Evolutionary conservation across 64 coral and sea anemone species (phyloP), one percentile per base, ranked within the genome.

Genomic region (Hydrozoanthus tunicans): DNA sequence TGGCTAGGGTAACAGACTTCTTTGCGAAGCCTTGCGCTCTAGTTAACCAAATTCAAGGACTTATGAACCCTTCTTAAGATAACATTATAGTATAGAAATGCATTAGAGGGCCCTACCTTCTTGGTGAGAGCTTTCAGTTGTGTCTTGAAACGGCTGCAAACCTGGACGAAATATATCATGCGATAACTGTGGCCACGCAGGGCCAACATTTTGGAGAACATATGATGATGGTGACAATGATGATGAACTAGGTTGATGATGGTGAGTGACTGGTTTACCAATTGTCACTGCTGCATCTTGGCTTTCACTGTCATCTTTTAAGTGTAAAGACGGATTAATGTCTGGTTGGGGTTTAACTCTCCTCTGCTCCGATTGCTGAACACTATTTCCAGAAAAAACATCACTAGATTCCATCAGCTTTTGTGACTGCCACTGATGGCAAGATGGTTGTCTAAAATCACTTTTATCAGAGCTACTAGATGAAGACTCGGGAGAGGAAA

Each of bases 161-260:
- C 6, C 25, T 58, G 90, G 90, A 13, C 62, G 59, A 78, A 95
- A 97, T 63, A 97, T 80, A 75, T 97, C 95, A 26, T 94, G 80
- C 17, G 92, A 94, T 83, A 97, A 62, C 6, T 89, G 82, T 32
- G 95, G 95, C 73, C 91, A 89, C 15, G 92, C 73, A 70, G 86
- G 92, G 17, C 70, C 86, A 67, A 81, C 17, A n/a, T 55, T 72
- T 56, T 27, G 64, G 9, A 97, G 15, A 58, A 77, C 52, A 58
- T 92, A 26, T 54, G 92, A 97, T 59, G 95, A 94, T 62, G 95
- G 95, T 53, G 92, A 97, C 4, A 97, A 54, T 54, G 95, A 91
- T 17, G 90, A 17, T 17, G 79, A 43, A 43, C 32, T n/a, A 53
- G 17, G 43, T 55, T 83, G 78, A 25, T 12, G 72, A 25, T 73